Evolutionary conservation across 37 sponge, comb jelly and placozoan genomes (phyloP).

Genomic region (Haliclona indistincta): DNA sequence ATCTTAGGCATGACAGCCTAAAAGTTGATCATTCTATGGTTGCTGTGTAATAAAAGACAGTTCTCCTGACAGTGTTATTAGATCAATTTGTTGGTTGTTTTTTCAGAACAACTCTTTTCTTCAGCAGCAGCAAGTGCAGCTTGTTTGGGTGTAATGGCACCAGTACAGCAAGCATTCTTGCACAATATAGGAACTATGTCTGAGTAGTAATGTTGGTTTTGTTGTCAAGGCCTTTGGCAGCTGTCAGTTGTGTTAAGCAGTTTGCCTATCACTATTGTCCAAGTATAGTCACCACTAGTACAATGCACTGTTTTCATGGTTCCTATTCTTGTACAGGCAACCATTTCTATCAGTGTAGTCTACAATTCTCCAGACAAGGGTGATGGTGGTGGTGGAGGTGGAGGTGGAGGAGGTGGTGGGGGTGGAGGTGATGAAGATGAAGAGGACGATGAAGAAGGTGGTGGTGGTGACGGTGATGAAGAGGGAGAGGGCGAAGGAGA

Average conservation of each 20-base stretch:
- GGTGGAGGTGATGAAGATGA: slow-evolving; percentile 25
- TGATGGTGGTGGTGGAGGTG: slow-evolving; percentile 66
- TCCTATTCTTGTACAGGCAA: slow-evolving; percentile 43
- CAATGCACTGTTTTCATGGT: not conserved
- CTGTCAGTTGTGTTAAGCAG: too few species aligned
- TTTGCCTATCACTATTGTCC: too few species aligned
- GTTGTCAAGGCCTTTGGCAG: not conserved
- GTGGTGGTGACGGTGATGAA: slow-evolving; percentile 30
- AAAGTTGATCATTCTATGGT: too few species aligned
- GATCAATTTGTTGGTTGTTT: not conserved
- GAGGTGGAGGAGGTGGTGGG: slow-evolving; percentile 49
- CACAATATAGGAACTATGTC: too few species aligned
- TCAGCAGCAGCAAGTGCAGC: not conserved
- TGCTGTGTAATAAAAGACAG: too few species aligned
- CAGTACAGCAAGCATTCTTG: too few species aligned
- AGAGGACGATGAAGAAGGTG: slow-evolving; percentile 34
- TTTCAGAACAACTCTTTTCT: not conserved
- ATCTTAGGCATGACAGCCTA: too few species aligned
- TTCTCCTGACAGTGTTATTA: too few species aligned
- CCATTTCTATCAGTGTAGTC: slow-evolving; percentile 50
- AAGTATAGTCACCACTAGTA: too few species aligned
- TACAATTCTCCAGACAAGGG: slow-evolving; percentile 59
- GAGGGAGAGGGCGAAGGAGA: slow-evolving; percentile 22
- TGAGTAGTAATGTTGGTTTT: not conserved
- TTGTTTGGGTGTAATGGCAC: too few species aligned